Base-by-base conservation (phyloP, 2,888 invertebrate species). In the Drosophila birchii region DNA sequence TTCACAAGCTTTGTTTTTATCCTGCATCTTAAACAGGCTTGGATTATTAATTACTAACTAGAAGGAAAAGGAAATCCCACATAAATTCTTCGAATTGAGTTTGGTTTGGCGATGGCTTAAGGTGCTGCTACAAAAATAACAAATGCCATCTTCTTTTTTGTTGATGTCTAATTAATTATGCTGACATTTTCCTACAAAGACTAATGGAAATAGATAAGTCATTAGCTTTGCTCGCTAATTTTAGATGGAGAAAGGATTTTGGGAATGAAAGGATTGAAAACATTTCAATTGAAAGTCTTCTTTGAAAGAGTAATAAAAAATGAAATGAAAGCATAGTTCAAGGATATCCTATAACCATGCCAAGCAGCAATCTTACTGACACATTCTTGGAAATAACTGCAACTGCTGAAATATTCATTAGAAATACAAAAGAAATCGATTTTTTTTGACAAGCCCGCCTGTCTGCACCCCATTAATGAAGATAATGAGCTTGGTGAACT, bases 101-200 rank as follows among this genome's bases (percentile, higher is more conserved):
- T 47, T 67, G 34, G 32, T 6, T 18, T 5, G 18, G 6, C 18
- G 18, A 38, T n/a, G 26, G 49, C 34, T 51, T 26, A 36, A 2
- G 18, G 32, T 12, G n/a, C 23, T 45, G 14, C 11, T 34, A 32
- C 41, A 23, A 60, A 41, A 61, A 61, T 56, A 53, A 56, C 38
- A 61, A 57, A 44, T 61, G 16, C 8, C 43, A 29, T 36, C 20
- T 51, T 51, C 20, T 51, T 51, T 20, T 36, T 11, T 16, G 20
- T 26, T 23, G n/a, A 47, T 67, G 68, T 16, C n/a, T 68, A 43
- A 68, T 68, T 68, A 68, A 68, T 68, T 55, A 56, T 49, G 68
- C 7, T 7, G 8, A 44, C 12, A 53, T 45, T 32, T n/a, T 23
- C 20, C 38, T 45, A 26, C n/a, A 23, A 45, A 45, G 43, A 11